phyloP scores from a whole-genome alignment of 2,888 invertebrate species.

The Dichetophora obliterata region DNA sequence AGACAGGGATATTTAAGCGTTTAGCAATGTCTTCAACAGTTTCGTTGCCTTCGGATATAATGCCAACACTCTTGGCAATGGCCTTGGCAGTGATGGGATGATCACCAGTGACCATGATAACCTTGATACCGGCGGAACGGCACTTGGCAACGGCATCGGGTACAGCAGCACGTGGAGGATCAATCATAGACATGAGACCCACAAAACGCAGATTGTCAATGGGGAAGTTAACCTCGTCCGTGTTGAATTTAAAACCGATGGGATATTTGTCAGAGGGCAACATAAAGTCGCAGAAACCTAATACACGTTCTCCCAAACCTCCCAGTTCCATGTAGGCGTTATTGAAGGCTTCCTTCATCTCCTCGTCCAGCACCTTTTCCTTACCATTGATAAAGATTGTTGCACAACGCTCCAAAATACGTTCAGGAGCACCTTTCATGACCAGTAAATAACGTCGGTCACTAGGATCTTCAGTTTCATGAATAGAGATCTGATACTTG shows the following conservation, averaged over 20 bases:
- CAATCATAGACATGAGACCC: constrained; percentile 98
- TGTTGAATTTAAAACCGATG: constrained; percentile 91
- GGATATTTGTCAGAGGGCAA: constrained; percentile 94
- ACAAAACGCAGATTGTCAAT: constrained; percentile 91
- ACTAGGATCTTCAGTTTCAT: constrained; percentile 92
- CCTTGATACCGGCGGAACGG: constrained; percentile 96
- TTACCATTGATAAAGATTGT: constrained; percentile 94
- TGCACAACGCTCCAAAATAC: constrained; percentile 91
- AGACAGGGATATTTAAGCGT: constrained; percentile 88
- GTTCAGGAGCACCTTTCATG: constrained; percentile 98
- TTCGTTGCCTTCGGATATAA: constrained; percentile 94
- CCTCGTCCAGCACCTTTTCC: constrained; percentile 90
- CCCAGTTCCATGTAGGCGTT: constrained; percentile 92
- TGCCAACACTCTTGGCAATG: constrained; percentile 94
- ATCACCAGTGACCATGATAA: constrained; percentile 96
- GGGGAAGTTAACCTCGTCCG: constrained; percentile 92
- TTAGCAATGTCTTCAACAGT: constrained; percentile 95
- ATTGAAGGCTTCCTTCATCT: constrained; percentile 96
- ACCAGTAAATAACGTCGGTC: constrained; percentile 90
- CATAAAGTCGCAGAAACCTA: constrained; percentile 92
- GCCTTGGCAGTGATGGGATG: constrained; percentile 97
- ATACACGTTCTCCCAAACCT: constrained; percentile 91
- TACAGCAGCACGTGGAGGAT: constrained; percentile 96
- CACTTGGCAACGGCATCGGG: constrained; percentile 98
- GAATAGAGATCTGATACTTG: constrained; percentile 95